Conservation (phyloP, 2,797 vertebrate genomes). For the Coregonus suidteri region DNA sequence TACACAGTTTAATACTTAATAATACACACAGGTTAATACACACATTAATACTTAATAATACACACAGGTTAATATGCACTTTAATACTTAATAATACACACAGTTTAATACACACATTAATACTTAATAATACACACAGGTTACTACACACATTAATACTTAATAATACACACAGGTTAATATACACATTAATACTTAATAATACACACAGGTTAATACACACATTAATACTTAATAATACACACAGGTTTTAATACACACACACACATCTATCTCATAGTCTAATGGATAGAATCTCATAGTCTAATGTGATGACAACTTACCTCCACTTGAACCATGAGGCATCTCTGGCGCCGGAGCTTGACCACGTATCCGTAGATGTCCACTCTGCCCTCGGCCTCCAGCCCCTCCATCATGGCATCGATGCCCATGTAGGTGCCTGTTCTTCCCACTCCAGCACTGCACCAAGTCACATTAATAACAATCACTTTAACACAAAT, state of each 20-base stretch:
- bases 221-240: background rate
- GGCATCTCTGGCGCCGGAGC: slow-evolving; percentile 89
- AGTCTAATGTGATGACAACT: background rate
- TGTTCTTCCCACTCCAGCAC: slow-evolving; percentile 95
- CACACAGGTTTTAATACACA: background rate
- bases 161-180: background rate
- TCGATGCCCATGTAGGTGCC: slow-evolving; percentile 95
- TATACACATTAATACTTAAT: background rate
- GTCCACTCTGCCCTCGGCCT: slow-evolving; percentile 86
- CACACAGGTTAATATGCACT: background rate
- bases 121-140: background rate
- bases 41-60: background rate
- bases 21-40: background rate
- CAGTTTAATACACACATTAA: background rate
- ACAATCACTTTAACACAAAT: background rate
- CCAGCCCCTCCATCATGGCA: slow-evolving; percentile 93
- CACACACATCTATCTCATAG: background rate
- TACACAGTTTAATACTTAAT: background rate
- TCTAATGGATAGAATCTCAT: background rate
- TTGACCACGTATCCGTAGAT: slow-evolving; percentile 90
- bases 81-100: background rate
- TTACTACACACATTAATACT: background rate
- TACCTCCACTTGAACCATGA: slow-evolving; percentile 99
- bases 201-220: background rate
- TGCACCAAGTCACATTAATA: slow-evolving; percentile 42